phyloP scores from a whole-genome alignment of 2,888 invertebrate species.

The Drosophila pullipes region DNA sequence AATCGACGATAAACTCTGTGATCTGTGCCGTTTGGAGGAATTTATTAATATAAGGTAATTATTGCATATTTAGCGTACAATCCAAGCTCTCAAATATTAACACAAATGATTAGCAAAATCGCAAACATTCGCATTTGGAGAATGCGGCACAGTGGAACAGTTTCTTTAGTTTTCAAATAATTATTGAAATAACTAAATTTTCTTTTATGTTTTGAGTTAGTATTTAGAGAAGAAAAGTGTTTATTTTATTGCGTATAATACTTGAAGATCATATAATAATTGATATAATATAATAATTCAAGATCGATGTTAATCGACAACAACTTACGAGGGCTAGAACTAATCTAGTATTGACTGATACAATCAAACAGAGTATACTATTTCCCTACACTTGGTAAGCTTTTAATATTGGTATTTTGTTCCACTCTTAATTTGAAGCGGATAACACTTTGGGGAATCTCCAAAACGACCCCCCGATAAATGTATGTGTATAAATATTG shows the following conservation, averaged over 20 bases:
- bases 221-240: not conserved
- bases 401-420: not conserved
- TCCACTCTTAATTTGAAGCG: constrained; percentile 13
- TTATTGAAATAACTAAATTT: not conserved
- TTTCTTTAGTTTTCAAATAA: not conserved
- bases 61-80: constrained; percentile 33
- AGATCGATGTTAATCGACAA: not conserved
- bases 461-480: constrained; percentile 4
- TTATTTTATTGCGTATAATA: not conserved
- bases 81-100: constrained; percentile 46
- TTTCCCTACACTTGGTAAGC: not conserved
- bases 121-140: not conserved
- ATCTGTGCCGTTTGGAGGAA: constrained; percentile 42
- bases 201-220: not conserved
- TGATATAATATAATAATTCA: too few relatives aligned
- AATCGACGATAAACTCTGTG: constrained; percentile 27
- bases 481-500: constrained; percentile 12
- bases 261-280: not conserved
- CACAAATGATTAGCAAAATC: constrained; percentile 43
- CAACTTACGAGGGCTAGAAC: not conserved
- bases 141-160: constrained; percentile 16
- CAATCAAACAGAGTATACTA: not conserved
- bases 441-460: not conserved
- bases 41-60: constrained; percentile 21
- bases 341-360: not conserved